Base-by-base conservation (phyloP, 2,888 invertebrate species). In the Allolobophora icterica region DNA sequence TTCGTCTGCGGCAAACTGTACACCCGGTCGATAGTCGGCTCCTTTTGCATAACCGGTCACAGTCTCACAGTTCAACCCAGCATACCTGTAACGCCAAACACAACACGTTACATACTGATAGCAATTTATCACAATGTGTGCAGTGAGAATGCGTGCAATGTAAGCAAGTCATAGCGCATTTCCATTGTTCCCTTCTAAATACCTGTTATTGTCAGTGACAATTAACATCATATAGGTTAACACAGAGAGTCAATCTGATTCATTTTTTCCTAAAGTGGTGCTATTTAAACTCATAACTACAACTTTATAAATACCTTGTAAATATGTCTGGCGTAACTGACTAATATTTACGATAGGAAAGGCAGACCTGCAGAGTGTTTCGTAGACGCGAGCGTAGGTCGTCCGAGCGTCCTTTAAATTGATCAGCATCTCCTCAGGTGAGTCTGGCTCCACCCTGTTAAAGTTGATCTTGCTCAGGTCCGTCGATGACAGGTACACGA, bases 381-480 rank as follows among this genome's bases (percentile, higher is more conserved):
- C 95, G 93, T 95, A 95, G 52, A 95, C 95, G 94, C 95, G 94
- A 45, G 95, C 95, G 91, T 95, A 95, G 35, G 95, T 95, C n/a
- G 95, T 95, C 91, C 94, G 94, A 33, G 95, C 95, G 11, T 94
- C 94, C 93, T 95, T 94, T 89, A 95, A 92, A 35, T 94, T 95
- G 94, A 95, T 94, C 52, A 95, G 93, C 52, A 95, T 95, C 91
- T 95, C 95, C 92, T 95, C 95, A 8, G 95, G 95, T 34, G 95
- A 95, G 42, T 94, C 95, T 89, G 94, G 93, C 91, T 94, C 94
- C 24, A 94, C 94, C 35, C 94, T 93, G 92, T 94, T 94, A 93
- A 95, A 95, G 90, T 94, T 94, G 93, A 95, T 94, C 92, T 95
- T 94, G 91, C 94, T 89, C 33, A 95, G 92, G 92, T 95, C 95